Percentiles rank a stretch among this genome's conserved stretches.
These are phyloP conservation scores for Antheraea yamamai DNA, from an alignment of 2,888 invertebrate species.

Conservation along the genomic window DNA sequence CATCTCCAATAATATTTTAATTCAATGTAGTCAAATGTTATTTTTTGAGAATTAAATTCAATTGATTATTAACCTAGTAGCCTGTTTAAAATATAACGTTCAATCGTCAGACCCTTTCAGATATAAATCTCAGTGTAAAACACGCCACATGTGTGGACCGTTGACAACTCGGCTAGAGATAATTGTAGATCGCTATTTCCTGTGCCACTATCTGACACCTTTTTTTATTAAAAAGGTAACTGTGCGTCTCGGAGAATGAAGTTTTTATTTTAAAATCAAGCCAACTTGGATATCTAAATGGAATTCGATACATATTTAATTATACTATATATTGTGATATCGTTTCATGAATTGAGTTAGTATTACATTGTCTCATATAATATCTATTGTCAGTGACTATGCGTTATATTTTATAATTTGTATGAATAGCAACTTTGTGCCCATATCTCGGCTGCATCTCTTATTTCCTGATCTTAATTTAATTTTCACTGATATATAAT, in stretches of 20 bases:
- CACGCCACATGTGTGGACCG: constrained; percentile 46
- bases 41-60: constrained; percentile 3
- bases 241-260: constrained; percentile 40
- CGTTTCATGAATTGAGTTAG: background rate
- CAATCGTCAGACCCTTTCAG: constrained; percentile 40
- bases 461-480: too few species aligned
- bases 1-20: background rate
- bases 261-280: constrained; percentile 16
- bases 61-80: constrained; percentile 41
- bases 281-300: constrained; percentile 7
- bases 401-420: background rate
- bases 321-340: background rate
- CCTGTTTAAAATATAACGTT: constrained; percentile 40
- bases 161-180: constrained; percentile 53
- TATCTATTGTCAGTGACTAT: background rate
- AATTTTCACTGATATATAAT: too few species aligned
- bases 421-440: background rate
- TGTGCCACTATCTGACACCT: constrained; percentile 64
- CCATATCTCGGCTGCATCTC: too few species aligned
- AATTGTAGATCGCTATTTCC: constrained; percentile 75
- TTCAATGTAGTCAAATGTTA: background rate
- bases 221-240: constrained; percentile 59
- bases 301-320: background rate
- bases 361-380: background rate
- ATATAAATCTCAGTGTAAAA: constrained; percentile 58